Conservation (phyloP, 2,797 vertebrate species). For the Acipenser ruthenus region DNA sequence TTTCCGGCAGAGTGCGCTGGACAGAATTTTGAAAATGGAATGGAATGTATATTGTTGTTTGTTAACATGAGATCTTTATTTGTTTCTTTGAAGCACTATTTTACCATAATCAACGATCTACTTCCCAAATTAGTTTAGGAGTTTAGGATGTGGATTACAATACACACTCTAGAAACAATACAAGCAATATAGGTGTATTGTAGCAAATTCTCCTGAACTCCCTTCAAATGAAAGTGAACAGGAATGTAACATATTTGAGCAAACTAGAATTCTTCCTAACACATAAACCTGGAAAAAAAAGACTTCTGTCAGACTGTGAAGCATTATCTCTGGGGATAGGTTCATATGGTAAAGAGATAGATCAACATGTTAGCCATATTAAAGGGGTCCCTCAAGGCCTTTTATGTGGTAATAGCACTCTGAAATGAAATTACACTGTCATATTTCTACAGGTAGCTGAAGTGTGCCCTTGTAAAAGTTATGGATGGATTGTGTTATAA, state of each 20-base stretch:
- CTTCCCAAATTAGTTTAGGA: no score
- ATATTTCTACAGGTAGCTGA: slow-evolving; percentile 39
- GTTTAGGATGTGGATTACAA: no score
- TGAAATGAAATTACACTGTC: slow-evolving; percentile 39
- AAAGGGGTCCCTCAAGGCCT: slow-evolving; percentile 47
- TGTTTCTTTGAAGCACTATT: no score
- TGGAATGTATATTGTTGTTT: no score
- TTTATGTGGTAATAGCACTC: slow-evolving; percentile 52
- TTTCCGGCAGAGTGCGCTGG: no score
- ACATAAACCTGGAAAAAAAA: slow-evolving; percentile 36
- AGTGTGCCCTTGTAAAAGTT: slow-evolving; percentile 8
- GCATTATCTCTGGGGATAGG: slow-evolving; percentile 36
- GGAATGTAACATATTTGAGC: slow-evolving; percentile 22
- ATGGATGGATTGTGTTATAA: neutral
- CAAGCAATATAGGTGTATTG: no score
- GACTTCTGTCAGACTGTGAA: slow-evolving; percentile 33
- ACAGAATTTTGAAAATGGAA: no score
- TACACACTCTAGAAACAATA: no score
- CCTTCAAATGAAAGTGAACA: no score
- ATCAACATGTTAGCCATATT: slow-evolving; percentile 51
- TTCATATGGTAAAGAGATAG: slow-evolving; percentile 55
- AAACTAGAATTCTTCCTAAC: slow-evolving; percentile 35
- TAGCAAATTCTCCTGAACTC: no score
- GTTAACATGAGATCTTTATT: no score
- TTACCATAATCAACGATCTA: no score